These are phyloP conservation scores for Myiothlypis chrysogaster DNA, from an alignment of 2,797 vertebrate genomes.

Conservation along the genomic window DNA sequence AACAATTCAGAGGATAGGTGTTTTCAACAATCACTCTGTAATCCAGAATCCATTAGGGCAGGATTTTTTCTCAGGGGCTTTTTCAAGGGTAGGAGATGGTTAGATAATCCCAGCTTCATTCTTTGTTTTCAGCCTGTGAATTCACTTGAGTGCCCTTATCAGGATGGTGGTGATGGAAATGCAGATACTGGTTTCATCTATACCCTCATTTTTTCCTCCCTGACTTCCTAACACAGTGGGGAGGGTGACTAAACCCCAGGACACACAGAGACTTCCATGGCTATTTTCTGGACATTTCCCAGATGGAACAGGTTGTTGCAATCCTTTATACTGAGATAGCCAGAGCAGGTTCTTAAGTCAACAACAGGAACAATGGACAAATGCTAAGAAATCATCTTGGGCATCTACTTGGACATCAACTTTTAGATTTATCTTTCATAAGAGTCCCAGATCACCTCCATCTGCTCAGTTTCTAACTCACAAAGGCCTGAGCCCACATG, in stretches of 20 bases:
- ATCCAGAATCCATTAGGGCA: not conserved
- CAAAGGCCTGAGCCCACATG: not conserved
- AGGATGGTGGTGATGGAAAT: not conserved
- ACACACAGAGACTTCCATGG: not conserved
- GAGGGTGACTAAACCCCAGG: not conserved
- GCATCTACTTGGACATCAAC: not conserved
- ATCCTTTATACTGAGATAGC: not conserved
- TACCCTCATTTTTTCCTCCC: not conserved
- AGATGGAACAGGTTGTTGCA: not conserved
- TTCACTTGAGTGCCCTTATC: rapidly evolving
- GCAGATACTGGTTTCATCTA: not conserved
- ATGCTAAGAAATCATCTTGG: not conserved
- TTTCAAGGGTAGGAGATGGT: not conserved
- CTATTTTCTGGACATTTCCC: not conserved
- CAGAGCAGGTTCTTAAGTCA: not conserved
- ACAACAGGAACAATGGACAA: not conserved
- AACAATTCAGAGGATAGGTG: not conserved
- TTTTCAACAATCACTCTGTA: not conserved
- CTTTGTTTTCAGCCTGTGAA: not conserved
- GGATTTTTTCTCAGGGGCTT: not conserved
- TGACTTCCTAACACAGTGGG: not conserved
- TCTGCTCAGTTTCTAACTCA: not conserved
- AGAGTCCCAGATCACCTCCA: not conserved
- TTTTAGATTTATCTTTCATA: not conserved
- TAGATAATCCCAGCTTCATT: not conserved